These are phyloP conservation scores for Amazona guildingii DNA, from an alignment of 2,113 vertebrate species.

Conservation along the genomic window DNA sequence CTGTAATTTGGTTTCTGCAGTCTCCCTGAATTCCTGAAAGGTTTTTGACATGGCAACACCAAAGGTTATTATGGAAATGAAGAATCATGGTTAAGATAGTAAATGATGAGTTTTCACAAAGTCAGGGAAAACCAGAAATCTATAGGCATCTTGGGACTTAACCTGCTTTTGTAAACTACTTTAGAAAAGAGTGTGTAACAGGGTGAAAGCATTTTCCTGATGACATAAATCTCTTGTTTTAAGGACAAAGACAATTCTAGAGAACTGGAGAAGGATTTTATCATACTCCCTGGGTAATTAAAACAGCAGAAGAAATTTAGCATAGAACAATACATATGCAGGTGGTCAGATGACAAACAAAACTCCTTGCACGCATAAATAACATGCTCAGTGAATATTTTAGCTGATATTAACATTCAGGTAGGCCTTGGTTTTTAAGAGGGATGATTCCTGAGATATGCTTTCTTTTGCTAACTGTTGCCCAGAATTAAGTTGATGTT, in stretches of 20 bases:
- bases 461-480: background rate
- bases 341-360: background rate
- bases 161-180: background rate
- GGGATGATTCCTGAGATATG: background rate
- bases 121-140: rapidly evolving
- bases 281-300: background rate
- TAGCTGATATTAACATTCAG: background rate
- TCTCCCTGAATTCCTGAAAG: background rate
- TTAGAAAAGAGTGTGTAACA: background rate
- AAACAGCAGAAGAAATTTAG: background rate
- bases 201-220: background rate
- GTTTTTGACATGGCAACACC: background rate
- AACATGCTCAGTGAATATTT: background rate
- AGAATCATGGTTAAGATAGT: background rate
- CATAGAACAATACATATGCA: background rate
- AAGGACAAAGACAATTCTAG: background rate
- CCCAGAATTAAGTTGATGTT: background rate
- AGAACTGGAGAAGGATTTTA: background rate
- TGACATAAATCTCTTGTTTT: background rate
- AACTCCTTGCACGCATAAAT: background rate
- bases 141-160: background rate
- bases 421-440: background rate
- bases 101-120: background rate
- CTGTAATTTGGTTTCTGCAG: background rate
- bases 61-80: background rate